Evolutionary conservation across 2,113 vertebrate species (phyloP).

Genomic region (Illadopsis cleaveri): DNA sequence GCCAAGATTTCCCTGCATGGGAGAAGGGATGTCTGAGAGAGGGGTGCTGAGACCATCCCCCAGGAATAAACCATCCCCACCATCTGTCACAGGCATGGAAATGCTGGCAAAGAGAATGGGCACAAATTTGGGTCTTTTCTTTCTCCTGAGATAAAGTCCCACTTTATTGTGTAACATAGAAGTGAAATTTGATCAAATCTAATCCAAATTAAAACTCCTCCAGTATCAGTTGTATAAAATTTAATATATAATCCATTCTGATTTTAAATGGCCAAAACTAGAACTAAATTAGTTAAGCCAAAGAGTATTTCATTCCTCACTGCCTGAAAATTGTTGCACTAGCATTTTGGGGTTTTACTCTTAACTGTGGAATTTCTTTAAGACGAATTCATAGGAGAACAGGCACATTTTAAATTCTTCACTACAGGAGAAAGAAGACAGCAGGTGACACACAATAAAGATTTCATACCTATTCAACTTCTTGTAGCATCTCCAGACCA

Average conservation of each 20-base stretch:
- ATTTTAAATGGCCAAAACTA: not conserved
- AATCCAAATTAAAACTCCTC: not conserved
- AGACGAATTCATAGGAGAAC: not conserved
- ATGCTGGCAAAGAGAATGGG: not conserved
- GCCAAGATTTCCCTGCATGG: not conserved
- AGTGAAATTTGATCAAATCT: not conserved
- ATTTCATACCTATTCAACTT: not conserved
- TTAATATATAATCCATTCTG: not conserved
- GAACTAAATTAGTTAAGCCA: not conserved
- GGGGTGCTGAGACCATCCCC: not conserved
- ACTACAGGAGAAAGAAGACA: not conserved
- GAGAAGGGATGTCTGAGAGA: not conserved
- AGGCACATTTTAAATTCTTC: not conserved
- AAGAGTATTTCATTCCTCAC: not conserved
- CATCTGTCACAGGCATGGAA: not conserved
- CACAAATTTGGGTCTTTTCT: not conserved
- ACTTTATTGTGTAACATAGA: not conserved
- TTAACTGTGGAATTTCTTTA: not conserved
- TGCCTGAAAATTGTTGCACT: not conserved
- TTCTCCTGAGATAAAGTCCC: not conserved
- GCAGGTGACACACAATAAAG: not conserved
- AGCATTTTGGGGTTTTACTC: not conserved
- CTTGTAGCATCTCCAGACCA: constrained; percentile 3
- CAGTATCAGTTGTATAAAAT: rapidly evolving
- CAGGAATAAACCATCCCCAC: not conserved